Evolutionary conservation across 2,113 vertebrate genomes (phyloP), one percentile per base, ranked within the genome.

Genomic region (Pseudopipra pipra): DNA sequence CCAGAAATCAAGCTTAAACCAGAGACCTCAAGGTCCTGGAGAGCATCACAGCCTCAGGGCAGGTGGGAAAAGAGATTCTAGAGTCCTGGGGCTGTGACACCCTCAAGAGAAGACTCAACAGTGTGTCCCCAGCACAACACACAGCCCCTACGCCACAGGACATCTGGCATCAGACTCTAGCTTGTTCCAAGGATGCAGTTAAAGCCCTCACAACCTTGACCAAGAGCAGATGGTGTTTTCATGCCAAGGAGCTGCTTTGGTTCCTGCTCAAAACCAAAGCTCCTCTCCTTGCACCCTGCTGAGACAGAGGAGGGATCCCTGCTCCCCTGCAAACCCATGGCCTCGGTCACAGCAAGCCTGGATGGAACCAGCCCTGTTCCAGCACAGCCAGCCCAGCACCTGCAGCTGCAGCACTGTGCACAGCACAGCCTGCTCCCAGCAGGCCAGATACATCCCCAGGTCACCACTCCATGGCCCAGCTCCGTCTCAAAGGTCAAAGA

Each of bases 171-270:
- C 77, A 9, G 79, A 16, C 80, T 39, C 63, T 31, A 49, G 59
- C 68, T 28, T 0, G 11, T 44, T 68, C 82, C 55, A 65, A 58
- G 44, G 78, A 74, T 33, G 75, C 5, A 1, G 71, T 66, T 88
- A 79, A 91, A 94, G 54, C 82, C 75, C 62, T 76, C 49, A 39
- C 5, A 8, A 46, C 55, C 92, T 3, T 37, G 41, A 41, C 88
- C 82, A 46, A 51, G 71, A 90, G 75, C 94, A 95, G 87, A 85
- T 76, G 92, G 87, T 85, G 85, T 85, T 90, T 85, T 65, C 82
- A 23, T 9, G 22, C 16, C 5, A 28, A 62, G 65, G 51, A 79
- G 80, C 55, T 51, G 10, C 72, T 62, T 55, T 1, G 0, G 55
- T 5, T 88, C 80, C 86, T 76, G 79, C 84, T 66, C 59, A 33